Evolutionary conservation across 2,113 vertebrate species (phyloP), one percentile per base, ranked within the genome.

Genomic region (Amazona vittata): DNA sequence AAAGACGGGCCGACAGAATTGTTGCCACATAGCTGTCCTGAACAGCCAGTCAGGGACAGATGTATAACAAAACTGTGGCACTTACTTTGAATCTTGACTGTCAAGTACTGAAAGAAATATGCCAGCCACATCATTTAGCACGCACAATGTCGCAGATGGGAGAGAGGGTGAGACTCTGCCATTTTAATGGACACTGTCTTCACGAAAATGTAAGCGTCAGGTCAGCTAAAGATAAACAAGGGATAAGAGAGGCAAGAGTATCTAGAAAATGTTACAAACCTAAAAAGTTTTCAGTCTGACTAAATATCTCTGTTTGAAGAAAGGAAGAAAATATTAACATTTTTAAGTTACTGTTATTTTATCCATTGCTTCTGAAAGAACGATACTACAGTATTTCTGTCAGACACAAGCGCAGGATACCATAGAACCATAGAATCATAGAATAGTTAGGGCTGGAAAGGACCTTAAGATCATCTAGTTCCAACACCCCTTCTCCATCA

Each of bases 51-150:
- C 21, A 53, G 28, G 60, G 53, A 50, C 39, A 65, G 35, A 57
- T 11, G 19, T 39, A 22, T 70, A 46, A 79, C 29, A 67, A 70
- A 88, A 47, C 6, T 57, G 13, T 25, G 35, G 24, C 1, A 5
- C 44, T 33, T 28, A 15, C 37, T 49, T 50, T 46, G 22, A 49
- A 50, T 1, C 21, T 44, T 63, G 44, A 50, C 62, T 0, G 2
- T 20, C 50, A 37, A 0, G 0, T 3, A 5, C 49, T 37, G 62
- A 75, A 41, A 62, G 15, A 50, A 37, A 44, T 24, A 37, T 31
- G 11, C 5, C 55, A 37, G 37, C n/a, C 8, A 11, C 24, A 19
- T 76, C 26, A 7, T 52, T 60, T 22, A 37, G 6, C 12, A 24
- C 19, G 11, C 47, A 21, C 19, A 37, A 10, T 47, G 46, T 44